phyloP scores from a whole-genome alignment of 2,113 vertebrate genomes.

The Bostrychus sinensis region DNA sequence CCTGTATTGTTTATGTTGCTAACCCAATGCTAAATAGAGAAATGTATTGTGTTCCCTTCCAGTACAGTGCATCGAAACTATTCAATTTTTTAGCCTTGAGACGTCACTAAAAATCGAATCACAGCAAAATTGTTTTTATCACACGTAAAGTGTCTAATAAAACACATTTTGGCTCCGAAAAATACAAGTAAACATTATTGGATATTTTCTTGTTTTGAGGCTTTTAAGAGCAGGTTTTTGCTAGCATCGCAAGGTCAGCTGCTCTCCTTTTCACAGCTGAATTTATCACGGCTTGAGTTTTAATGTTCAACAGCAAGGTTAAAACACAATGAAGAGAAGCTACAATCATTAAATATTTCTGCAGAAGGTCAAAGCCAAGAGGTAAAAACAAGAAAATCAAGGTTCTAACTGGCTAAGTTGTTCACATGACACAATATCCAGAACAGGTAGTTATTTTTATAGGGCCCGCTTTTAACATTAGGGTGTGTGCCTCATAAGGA shows the following conservation, averaged over 20 bases:
- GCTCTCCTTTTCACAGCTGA: conserved; percentile 22
- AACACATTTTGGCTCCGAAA: not conserved
- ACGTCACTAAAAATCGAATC: not conserved
- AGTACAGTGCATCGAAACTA: not conserved
- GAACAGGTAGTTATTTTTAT: not conserved
- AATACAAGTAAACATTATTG: not conserved
- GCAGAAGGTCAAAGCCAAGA: conserved; percentile 28
- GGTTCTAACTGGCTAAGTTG: conserved; percentile 6
- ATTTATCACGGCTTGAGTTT: conserved; percentile 28
- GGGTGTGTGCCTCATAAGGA: no score
- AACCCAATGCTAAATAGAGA: conserved; percentile 14
- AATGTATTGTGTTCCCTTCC: conserved; percentile 3
- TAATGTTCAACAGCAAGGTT: conserved; percentile 55
- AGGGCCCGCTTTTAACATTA: not conserved
- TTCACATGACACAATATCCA: not conserved
- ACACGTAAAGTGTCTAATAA: not conserved
- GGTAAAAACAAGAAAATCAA: conserved; percentile 16
- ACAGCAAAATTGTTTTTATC: not conserved
- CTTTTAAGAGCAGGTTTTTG: conserved; percentile 7
- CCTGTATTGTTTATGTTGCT: not conserved
- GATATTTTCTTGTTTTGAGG: not conserved
- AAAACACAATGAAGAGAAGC: conserved; percentile 39
- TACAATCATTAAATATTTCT: conserved; percentile 27
- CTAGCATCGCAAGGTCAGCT: conserved; percentile 17
- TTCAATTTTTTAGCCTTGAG: not conserved